Percentiles rank a stretch among this genome's conserved stretches.
phyloP scores from a whole-genome alignment of 2,797 vertebrate species.

The Rhinichthys osculus region DNA sequence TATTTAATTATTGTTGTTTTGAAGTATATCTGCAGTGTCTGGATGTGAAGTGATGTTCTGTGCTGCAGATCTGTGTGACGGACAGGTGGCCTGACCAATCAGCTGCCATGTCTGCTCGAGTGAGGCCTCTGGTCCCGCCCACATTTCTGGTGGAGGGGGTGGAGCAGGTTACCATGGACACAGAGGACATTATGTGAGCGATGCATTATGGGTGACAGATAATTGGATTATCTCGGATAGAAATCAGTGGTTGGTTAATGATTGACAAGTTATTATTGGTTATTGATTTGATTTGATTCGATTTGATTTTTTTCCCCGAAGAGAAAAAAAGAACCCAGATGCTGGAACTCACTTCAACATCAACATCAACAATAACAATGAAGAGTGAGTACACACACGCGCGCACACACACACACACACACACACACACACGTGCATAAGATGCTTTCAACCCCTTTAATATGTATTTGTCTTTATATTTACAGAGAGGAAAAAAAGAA shows the following conservation, averaged over 20 bases:
- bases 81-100: slow-evolving; percentile 44
- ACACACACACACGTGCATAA: not conserved
- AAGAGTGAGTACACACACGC: slow-evolving; percentile 79
- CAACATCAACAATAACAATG: slow-evolving; percentile 95
- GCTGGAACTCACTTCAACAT: slow-evolving; percentile 78
- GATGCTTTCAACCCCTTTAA: not conserved
- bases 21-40: not conserved
- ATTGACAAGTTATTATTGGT: not conserved
- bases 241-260: not conserved
- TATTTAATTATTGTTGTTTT: not conserved
- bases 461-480: slow-evolving; percentile 46
- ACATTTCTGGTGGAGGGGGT: slow-evolving; percentile 43
- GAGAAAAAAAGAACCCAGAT: slow-evolving; percentile 66
- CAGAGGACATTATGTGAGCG: slow-evolving; percentile 50
- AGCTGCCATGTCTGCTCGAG: slow-evolving; percentile 54
- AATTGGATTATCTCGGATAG: not conserved
- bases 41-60: not conserved
- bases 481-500: slow-evolving; percentile 79
- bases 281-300: not conserved
- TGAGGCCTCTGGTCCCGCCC: slow-evolving; percentile 54
- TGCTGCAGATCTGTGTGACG: slow-evolving; percentile 25
- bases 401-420: not conserved
- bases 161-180: slow-evolving; percentile 15
- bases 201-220: slow-evolving; percentile 31
- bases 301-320: slow-evolving; percentile 60